Conservation (phyloP, 2,888 invertebrate genomes). For the Tineola bisselliella region DNA sequence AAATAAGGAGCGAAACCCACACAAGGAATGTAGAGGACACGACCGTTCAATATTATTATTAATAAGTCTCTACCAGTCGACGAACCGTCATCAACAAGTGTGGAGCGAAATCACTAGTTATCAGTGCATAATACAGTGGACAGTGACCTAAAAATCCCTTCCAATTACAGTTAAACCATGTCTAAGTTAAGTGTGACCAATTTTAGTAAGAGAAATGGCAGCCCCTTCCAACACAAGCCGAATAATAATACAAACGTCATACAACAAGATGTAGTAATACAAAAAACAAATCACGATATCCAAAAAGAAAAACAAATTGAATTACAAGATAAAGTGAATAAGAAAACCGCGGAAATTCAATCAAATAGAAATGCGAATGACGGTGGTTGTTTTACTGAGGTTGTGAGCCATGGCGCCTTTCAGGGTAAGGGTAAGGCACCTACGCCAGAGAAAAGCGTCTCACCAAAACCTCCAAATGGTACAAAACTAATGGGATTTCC, state of each 20-base stretch:
- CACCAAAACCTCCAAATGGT: conserved; percentile 28
- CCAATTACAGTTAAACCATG: conserved; percentile 25
- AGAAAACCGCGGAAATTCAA: conserved; percentile 53
- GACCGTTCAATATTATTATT: conserved; percentile 38
- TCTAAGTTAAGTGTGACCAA: conserved; percentile 50
- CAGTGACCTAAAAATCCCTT: neutral
- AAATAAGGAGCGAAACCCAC: conserved; percentile 62
- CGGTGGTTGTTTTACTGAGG: conserved; percentile 56
- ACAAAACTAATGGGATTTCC: conserved; percentile 48
- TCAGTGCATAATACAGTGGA: neutral
- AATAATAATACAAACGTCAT: neutral
- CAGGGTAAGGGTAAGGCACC: conserved; percentile 29
- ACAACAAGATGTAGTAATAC: conserved; percentile 29
- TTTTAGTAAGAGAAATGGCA: conserved; percentile 39
- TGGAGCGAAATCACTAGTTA: conserved; percentile 25
- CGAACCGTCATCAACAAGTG: conserved; percentile 38
- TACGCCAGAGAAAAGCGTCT: conserved; percentile 29
- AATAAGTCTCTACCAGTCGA: conserved; percentile 37
- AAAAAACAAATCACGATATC: conserved; percentile 42
- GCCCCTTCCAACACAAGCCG: conserved; percentile 29
- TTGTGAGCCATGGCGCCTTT: conserved; percentile 56
- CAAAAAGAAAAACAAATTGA: conserved; percentile 54
- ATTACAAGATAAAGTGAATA: conserved; percentile 45
- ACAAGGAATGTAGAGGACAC: conserved; percentile 43
- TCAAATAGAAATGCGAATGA: conserved; percentile 38